Conservation (phyloP, 2,797 vertebrate genomes). For the Clarias pachynema region DNA sequence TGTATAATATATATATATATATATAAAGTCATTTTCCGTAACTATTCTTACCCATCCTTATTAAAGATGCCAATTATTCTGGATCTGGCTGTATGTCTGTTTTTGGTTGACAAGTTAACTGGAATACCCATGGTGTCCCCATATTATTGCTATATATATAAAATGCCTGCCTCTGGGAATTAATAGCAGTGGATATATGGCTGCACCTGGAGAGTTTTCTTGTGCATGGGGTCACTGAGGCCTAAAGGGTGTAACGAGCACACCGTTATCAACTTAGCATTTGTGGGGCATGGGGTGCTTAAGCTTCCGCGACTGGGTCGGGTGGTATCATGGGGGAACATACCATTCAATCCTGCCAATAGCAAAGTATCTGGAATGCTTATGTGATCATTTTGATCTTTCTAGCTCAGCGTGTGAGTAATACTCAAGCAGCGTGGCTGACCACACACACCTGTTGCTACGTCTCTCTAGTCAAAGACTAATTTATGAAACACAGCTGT, state of each 20-base stretch:
- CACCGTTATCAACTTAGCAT: slow-evolving; percentile 18
- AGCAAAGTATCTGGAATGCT: slow-evolving; percentile 33
- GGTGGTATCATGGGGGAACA: slow-evolving; percentile 20
- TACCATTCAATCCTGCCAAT: slow-evolving; percentile 47
- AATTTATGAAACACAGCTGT: slow-evolving; percentile 62
- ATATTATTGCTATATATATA: not conserved
- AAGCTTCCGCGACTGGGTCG: not conserved
- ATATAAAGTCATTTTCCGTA: too few relatives aligned
- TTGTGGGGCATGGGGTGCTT: not conserved
- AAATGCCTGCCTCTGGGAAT: not conserved
- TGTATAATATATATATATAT: too few relatives aligned
- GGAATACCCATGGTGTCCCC: not conserved
- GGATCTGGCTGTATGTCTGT: not conserved
- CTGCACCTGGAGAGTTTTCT: slow-evolving; percentile 20
- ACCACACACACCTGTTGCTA: slow-evolving; percentile 51
- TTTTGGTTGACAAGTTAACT: not conserved
- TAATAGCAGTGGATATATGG: not conserved
- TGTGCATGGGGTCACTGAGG: slow-evolving; percentile 32
- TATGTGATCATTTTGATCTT: slow-evolving; percentile 49
- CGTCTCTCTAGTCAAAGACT: slow-evolving; percentile 35
- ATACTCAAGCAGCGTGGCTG: slow-evolving; percentile 31
- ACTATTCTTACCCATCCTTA: too few relatives aligned
- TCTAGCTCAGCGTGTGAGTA: slow-evolving; percentile 45
- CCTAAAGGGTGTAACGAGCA: slow-evolving; percentile 30
- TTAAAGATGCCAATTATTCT: not conserved